Conservation (phyloP, 1,140 invertebrate species). For the Heliconius himera region DNA sequence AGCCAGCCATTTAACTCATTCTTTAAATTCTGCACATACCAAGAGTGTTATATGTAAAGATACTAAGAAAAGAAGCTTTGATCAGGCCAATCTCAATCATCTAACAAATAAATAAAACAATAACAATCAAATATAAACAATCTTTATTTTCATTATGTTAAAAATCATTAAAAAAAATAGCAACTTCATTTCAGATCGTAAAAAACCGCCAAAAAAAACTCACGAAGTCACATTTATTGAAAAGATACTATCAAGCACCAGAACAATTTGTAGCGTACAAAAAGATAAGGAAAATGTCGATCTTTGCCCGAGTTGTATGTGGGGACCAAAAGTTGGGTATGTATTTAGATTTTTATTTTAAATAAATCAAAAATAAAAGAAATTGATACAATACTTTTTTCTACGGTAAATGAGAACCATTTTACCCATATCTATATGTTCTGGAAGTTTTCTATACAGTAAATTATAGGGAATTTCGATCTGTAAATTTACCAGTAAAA, state of each 20-base stretch:
- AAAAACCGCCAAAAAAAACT: constrained; percentile 61
- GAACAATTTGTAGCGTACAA: constrained; percentile 55
- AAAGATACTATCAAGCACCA: constrained; percentile 70
- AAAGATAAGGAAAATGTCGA: constrained; percentile 60
- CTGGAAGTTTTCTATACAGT: too few relatives aligned
- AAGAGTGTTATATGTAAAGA: too few relatives aligned
- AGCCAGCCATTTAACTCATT: too few relatives aligned
- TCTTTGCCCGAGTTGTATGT: constrained; percentile 72
- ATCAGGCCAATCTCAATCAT: too few relatives aligned
- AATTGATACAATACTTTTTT: not conserved
- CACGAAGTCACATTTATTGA: constrained; percentile 55
- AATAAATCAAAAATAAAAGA: not conserved
- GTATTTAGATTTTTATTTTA: not conserved
- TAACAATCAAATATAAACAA: not conserved
- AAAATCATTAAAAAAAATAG: not conserved
- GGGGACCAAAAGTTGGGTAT: constrained; percentile 70
- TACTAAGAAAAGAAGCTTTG: too few relatives aligned
- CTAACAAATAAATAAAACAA: not conserved
- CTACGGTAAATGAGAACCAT: too few relatives aligned
- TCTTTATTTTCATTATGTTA: not conserved
- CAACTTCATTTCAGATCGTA: constrained; percentile 57
- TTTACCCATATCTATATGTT: too few relatives aligned
- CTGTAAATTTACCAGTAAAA: too few relatives aligned
- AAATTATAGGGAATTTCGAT: too few relatives aligned
- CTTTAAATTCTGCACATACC: too few relatives aligned